Conservation (phyloP, 2,888 invertebrate genomes). For the Pachydiplax longipennis region DNA sequence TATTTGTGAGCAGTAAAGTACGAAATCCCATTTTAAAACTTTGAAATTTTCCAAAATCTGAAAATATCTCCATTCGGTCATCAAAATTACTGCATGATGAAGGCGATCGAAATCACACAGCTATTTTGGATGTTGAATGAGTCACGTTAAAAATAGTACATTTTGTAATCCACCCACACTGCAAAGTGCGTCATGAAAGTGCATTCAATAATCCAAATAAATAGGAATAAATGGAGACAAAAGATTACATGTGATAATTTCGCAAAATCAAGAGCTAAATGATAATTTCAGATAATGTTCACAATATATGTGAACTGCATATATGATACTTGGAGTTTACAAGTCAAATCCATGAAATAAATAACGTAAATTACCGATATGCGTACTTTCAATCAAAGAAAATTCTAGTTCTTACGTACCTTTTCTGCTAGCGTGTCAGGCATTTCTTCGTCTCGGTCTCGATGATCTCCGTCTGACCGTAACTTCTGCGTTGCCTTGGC, state of each 20-base stretch:
- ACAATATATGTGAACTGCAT: too few relatives aligned
- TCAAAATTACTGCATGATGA: background rate
- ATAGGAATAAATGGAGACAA: background rate
- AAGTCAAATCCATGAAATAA: background rate
- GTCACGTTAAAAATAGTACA: constrained; percentile 7
- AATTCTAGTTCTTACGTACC: background rate
- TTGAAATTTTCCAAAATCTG: too few relatives aligned
- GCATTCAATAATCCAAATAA: background rate
- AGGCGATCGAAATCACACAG: background rate
- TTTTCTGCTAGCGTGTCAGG: constrained; percentile 27
- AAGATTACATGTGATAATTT: background rate
- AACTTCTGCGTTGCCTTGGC: background rate
- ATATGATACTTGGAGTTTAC: background rate
- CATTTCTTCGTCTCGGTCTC: constrained; percentile 14
- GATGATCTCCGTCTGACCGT: background rate
- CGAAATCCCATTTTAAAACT: too few relatives aligned
- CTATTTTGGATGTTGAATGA: constrained; percentile 22
- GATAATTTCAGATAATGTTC: too few relatives aligned
- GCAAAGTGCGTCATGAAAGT: background rate
- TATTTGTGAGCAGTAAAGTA: too few relatives aligned
- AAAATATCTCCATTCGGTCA: background rate
- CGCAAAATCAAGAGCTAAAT: background rate
- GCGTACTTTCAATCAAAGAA: background rate
- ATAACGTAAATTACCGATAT: background rate
- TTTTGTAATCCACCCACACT: background rate